These are phyloP conservation scores for Lepidonotus clava DNA, from an alignment of 2,888 invertebrate genomes.

Conservation along the genomic window DNA sequence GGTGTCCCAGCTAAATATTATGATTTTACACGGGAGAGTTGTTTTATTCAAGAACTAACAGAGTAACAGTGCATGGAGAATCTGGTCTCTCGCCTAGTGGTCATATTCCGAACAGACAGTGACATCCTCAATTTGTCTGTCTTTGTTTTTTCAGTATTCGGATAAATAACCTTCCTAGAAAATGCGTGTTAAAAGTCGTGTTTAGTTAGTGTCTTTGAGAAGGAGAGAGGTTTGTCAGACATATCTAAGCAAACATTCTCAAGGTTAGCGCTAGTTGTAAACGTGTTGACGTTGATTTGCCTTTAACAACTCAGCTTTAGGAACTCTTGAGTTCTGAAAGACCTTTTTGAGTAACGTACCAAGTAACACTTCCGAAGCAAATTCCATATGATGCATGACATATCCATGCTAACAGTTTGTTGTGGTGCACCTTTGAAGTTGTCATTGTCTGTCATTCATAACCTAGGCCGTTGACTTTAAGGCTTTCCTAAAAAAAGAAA, in stretches of 20 bases:
- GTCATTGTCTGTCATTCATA: slow-evolving; percentile 40
- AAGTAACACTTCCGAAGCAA: neutral
- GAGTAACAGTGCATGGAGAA: too few relatives aligned
- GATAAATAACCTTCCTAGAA: too few relatives aligned
- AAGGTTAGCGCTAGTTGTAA: neutral
- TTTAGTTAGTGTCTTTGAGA: neutral
- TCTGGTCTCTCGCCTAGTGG: too few relatives aligned
- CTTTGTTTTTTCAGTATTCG: too few relatives aligned
- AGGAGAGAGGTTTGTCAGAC: neutral
- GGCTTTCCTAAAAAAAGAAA: too few relatives aligned
- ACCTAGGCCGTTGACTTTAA: neutral
- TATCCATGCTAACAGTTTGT: slow-evolving; percentile 35
- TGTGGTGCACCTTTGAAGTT: slow-evolving; percentile 29
- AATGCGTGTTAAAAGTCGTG: neutral
- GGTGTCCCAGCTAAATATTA: too few relatives aligned
- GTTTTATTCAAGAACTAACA: too few relatives aligned
- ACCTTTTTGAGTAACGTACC: neutral
- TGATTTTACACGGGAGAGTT: too few relatives aligned
- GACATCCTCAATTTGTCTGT: slow-evolving; percentile 16
- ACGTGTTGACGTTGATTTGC: neutral
- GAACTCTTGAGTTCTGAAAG: slow-evolving; percentile 15
- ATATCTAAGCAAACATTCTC: neutral
- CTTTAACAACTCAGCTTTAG: neutral
- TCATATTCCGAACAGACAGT: too few relatives aligned
- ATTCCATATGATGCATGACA: slow-evolving; percentile 24